phyloP scores from a whole-genome alignment of 2,888 invertebrate genomes.

The Boloria selene region DNA sequence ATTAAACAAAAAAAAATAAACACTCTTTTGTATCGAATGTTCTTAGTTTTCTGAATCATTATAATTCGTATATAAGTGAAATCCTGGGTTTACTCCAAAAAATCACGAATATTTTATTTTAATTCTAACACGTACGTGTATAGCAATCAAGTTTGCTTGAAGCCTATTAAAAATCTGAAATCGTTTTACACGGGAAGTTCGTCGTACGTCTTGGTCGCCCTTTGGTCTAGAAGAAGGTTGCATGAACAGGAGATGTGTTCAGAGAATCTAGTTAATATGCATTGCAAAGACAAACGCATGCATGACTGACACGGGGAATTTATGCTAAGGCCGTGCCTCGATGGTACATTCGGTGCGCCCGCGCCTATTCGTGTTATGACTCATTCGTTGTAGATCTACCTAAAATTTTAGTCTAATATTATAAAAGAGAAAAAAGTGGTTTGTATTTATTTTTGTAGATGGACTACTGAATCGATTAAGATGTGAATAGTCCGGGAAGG shows the following conservation, averaged over 20 bases:
- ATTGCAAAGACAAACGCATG: constrained; percentile 41
- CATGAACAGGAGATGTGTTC: constrained; percentile 38
- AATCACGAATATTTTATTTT: no score
- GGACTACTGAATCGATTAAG: no score
- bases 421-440: no score
- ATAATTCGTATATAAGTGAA: no score
- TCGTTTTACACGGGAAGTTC: constrained; percentile 32
- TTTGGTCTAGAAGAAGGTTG: constrained; percentile 30
- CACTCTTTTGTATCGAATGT: no score
- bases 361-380: constrained; percentile 35
- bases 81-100: no score
- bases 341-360: constrained; percentile 37
- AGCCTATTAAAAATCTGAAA: constrained; percentile 29
- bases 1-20: no score
- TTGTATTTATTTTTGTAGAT: no score
- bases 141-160: constrained; percentile 14
- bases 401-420: no score
- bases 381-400: constrained; percentile 12
- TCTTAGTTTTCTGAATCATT: no score
- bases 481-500: no score
- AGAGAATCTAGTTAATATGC: constrained; percentile 44
- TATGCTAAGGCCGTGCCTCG: constrained; percentile 42
- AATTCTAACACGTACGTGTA: not conserved
- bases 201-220: constrained; percentile 21
- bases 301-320: constrained; percentile 44